A percentile compares a stretch with the other conserved stretches of the same genome.
These are phyloP conservation scores for Ellobius talpinus DNA, from an alignment of 2,113 vertebrate genomes.

Conservation along the genomic window DNA sequence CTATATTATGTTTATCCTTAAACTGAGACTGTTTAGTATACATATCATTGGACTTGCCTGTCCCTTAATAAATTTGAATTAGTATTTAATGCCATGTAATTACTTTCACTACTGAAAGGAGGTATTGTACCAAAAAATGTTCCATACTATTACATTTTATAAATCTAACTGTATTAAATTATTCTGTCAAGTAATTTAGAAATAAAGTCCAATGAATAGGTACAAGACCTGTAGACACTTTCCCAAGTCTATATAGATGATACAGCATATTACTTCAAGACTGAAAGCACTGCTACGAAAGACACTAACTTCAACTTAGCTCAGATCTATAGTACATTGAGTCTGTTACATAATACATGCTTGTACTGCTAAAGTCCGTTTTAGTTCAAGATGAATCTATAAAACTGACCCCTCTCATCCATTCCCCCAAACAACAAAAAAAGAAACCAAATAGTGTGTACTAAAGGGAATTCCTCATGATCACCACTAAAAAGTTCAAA, in stretches of 20 bases:
- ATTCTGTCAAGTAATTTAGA: constrained; percentile 51
- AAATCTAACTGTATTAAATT: constrained; percentile 32
- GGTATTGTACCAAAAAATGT: constrained; percentile 18
- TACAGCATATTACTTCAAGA: background rate
- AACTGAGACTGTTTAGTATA: constrained; percentile 8
- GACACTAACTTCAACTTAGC: background rate
- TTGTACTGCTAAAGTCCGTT: background rate
- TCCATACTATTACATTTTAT: constrained; percentile 30
- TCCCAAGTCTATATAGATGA: constrained; percentile 43
- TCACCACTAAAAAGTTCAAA: constrained; percentile 16
- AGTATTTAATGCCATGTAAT: constrained; percentile 27
- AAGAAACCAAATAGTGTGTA: background rate
- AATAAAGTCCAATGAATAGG: constrained; percentile 30
- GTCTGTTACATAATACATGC: background rate
- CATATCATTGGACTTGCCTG: constrained; percentile 4
- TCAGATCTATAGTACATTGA: background rate
- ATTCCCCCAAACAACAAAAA: background rate
- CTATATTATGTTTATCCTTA: constrained; percentile 11
- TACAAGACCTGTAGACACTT: background rate
- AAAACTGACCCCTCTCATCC: background rate
- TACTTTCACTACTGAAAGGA: constrained; percentile 34
- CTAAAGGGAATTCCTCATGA: background rate
- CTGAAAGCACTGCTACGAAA: constrained; percentile 15
- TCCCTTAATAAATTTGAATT: constrained; percentile 46
- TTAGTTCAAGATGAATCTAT: constrained; percentile 38